Base-by-base conservation (phyloP, 2,888 invertebrate genomes). In the Lypha dubia region DNA sequence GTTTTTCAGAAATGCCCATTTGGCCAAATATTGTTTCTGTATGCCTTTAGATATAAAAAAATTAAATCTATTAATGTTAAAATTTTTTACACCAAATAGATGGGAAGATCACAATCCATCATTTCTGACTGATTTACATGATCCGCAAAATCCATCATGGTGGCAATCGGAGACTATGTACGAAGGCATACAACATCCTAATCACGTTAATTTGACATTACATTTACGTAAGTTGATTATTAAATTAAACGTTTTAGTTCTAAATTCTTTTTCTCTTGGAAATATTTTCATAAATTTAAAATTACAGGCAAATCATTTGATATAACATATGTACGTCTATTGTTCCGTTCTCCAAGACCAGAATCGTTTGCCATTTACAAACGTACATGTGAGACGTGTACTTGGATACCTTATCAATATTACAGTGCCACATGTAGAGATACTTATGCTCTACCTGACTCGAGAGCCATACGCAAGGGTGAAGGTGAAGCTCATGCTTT, bases 141-240 rank as follows among this genome's bases (percentile, higher is more conserved):
- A 97, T 91, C 95, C 96, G 85, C 96, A 97, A 87, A 97, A 97
- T 90, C 96, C 96, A 87, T 98, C 98, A 0, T 98, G 98, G 97
- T 98, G 98, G 98, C 98, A 98, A 91, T 98, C 98, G 0, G 98
- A 99, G 91, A 99, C 99, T 3, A 98, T 99, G 98, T 95, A 94
- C 89, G 98, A 99, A 89, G 96, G 96, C 32, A 95, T 98, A 76
- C 97, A 98, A 91, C 96, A 96, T 91, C 98, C 98, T 0, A 96
- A 95, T 89, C 96, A 96, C 92, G 98, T 99, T 88, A 99, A 99
- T 92, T 93, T 99, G 85, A 98, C 98, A 0, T 93, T 99, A 38
- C 94, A 96, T 90, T 94, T 98, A 86, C 95, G 98, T 98, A 90
- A 93, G 94, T 88, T 22, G 8, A 8, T 49, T 20, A 1, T 7